Conservation (phyloP, 2,113 vertebrate species). For the Sphaerodactylus townsendi region DNA sequence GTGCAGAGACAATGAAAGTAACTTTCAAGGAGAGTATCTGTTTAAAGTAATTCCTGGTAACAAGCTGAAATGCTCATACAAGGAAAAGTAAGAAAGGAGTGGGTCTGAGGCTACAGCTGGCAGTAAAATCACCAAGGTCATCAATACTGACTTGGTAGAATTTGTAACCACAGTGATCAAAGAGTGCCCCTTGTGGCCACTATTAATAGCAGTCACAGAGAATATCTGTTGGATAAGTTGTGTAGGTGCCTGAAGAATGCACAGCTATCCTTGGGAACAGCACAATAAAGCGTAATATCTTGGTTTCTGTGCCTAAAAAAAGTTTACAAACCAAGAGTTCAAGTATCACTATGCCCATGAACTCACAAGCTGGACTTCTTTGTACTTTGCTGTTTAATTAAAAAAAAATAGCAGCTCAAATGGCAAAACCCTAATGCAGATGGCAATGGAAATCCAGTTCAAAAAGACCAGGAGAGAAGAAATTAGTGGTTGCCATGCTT, state of each 20-base stretch:
- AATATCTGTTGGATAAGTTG: background rate
- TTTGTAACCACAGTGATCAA: background rate
- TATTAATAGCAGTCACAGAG: background rate
- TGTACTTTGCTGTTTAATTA: too few relatives aligned
- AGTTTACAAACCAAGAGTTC: background rate
- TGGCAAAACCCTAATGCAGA: too few relatives aligned
- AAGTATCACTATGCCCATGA: too few relatives aligned
- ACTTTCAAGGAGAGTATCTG: background rate
- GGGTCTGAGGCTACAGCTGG: background rate
- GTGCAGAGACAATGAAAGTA: background rate
- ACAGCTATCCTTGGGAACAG: rapidly evolving
- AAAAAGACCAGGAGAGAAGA: too few relatives aligned
- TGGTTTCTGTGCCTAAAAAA: background rate
- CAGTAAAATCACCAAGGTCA: background rate
- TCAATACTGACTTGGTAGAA: background rate
- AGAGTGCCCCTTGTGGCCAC: slow-evolving; percentile 63
- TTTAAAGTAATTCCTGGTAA: background rate
- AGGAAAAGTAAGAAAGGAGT: background rate
- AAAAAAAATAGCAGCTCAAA: too few relatives aligned
- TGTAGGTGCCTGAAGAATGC: rapidly evolving
- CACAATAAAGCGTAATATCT: background rate
- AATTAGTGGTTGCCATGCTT: too few relatives aligned
- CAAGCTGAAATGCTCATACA: background rate
- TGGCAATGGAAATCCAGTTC: too few relatives aligned
- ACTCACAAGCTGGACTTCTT: too few relatives aligned